Conservation (phyloP, 2,113 vertebrate species). For the Ciconia maguari region DNA sequence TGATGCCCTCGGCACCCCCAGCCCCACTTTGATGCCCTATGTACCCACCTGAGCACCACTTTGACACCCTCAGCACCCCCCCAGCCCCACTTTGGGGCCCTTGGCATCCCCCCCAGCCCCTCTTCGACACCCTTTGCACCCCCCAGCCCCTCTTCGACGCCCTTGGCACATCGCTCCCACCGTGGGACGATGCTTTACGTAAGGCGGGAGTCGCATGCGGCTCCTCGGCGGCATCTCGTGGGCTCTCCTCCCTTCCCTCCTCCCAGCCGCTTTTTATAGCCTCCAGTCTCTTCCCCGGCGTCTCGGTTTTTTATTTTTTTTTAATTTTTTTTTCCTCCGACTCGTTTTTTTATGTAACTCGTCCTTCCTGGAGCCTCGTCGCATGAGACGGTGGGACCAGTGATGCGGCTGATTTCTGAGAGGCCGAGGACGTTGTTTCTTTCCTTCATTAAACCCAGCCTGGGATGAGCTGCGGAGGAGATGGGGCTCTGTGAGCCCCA, state of each 20-base stretch:
- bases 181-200: slow-evolving; percentile 26
- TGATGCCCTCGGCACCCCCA: neutral
- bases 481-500: neutral
- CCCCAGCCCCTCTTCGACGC: neutral
- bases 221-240: neutral
- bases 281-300: neutral
- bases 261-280: slow-evolving; percentile 43
- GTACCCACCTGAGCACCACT: too few species aligned
- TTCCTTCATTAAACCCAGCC: neutral
- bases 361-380: neutral
- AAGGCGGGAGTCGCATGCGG: slow-evolving; percentile 7
- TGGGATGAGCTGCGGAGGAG: fast-evolving
- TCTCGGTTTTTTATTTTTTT: neutral
- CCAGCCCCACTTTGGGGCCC: neutral
- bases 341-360: slow-evolving; percentile 22
- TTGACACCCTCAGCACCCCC: neutral
- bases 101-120: neutral
- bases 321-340: neutral
- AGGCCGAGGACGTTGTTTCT: fast-evolving
- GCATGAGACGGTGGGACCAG: neutral
- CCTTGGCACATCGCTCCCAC: neutral
- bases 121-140: neutral
- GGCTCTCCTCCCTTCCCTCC: slow-evolving; percentile 27
- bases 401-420: neutral
- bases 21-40: neutral